phyloP scores from a whole-genome alignment of 2,888 invertebrate species.

The Drosophila mettleri region DNA sequence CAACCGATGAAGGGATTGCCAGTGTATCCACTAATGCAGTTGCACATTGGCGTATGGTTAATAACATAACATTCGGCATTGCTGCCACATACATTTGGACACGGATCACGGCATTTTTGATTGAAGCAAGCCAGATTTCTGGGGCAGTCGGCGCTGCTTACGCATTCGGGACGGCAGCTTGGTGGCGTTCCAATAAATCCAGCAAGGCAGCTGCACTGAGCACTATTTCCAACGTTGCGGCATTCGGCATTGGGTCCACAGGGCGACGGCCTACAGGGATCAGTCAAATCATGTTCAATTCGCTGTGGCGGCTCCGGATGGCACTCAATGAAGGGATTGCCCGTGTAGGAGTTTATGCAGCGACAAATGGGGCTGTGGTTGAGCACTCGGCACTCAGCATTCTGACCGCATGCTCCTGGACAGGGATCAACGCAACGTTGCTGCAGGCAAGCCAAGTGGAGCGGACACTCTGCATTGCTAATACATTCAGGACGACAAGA shows the following conservation, averaged over 20 bases:
- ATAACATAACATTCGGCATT: slow-evolving; percentile 87
- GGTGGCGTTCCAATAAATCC: slow-evolving; percentile 91
- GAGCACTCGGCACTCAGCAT: slow-evolving; percentile 91
- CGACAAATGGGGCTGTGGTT: slow-evolving; percentile 92
- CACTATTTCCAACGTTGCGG: slow-evolving; percentile 87
- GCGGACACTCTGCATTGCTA: slow-evolving; percentile 89
- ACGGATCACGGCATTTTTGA: slow-evolving; percentile 90
- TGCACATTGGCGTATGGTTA: slow-evolving; percentile 88
- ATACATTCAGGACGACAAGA: slow-evolving; percentile 90
- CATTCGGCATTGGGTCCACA: slow-evolving; percentile 92
- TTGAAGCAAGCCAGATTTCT: slow-evolving; percentile 90
- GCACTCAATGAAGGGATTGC: slow-evolving; percentile 86
- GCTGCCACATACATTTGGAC: slow-evolving; percentile 89
- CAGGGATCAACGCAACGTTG: slow-evolving; percentile 91
- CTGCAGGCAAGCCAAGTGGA: slow-evolving; percentile 89
- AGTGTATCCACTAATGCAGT: slow-evolving; percentile 86
- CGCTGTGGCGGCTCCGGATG: slow-evolving; percentile 30
- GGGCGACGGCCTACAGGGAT: slow-evolving; percentile 91
- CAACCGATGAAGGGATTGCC: slow-evolving; percentile 87
- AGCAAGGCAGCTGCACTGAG: slow-evolving; percentile 89
- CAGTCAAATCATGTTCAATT: slow-evolving; percentile 57
- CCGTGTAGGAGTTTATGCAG: slow-evolving; percentile 86
- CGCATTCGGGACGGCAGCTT: slow-evolving; percentile 92
- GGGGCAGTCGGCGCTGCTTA: slow-evolving; percentile 91
- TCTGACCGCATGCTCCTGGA: slow-evolving; percentile 90